A percentile compares a stretch with the other conserved stretches of the same genome.
Conservation (phyloP, 1,140 invertebrate genomes). For the Propsilocerus akamusi region DNA sequence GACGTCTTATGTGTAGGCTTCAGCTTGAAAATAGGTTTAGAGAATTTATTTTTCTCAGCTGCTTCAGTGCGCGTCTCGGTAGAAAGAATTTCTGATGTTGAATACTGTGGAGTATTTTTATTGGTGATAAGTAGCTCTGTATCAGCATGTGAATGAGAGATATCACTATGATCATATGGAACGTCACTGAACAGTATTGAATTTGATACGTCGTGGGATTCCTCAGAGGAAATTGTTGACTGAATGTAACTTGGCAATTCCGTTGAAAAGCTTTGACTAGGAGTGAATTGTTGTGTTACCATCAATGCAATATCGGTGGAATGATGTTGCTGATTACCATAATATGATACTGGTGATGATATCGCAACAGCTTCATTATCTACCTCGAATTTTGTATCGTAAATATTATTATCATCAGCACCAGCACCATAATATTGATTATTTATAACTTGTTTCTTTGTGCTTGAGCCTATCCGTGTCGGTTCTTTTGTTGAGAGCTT, state of each 20-base stretch:
- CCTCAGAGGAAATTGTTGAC: neutral
- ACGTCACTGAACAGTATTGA: slow-evolving; percentile 7
- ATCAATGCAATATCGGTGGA: neutral
- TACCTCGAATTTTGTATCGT: slow-evolving; percentile 9
- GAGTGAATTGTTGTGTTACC: neutral
- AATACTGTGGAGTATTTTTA: neutral
- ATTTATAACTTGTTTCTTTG: slow-evolving; percentile 10
- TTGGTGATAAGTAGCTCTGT: slow-evolving; percentile 15
- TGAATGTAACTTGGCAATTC: slow-evolving; percentile 4
- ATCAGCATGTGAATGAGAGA: slow-evolving; percentile 22
- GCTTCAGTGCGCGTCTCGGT: too few relatives aligned
- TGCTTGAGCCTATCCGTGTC: slow-evolving; percentile 10
- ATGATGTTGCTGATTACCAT: neutral
- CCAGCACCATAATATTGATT: slow-evolving; percentile 6
- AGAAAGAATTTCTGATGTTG: too few relatives aligned
- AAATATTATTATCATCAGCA: slow-evolving; percentile 12
- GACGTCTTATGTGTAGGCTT: slow-evolving; percentile 20
- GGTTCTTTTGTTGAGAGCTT: neutral
- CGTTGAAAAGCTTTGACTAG: neutral
- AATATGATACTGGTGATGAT: neutral
- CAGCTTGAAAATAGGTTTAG: slow-evolving; percentile 26
- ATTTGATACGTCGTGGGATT: neutral
- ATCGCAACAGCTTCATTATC: neutral
- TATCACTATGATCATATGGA: slow-evolving; percentile 23
- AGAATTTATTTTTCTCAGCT: slow-evolving; percentile 1